Conservation (phyloP, 2,113 vertebrate species). For the Cyphomyrus discorhynchus region DNA sequence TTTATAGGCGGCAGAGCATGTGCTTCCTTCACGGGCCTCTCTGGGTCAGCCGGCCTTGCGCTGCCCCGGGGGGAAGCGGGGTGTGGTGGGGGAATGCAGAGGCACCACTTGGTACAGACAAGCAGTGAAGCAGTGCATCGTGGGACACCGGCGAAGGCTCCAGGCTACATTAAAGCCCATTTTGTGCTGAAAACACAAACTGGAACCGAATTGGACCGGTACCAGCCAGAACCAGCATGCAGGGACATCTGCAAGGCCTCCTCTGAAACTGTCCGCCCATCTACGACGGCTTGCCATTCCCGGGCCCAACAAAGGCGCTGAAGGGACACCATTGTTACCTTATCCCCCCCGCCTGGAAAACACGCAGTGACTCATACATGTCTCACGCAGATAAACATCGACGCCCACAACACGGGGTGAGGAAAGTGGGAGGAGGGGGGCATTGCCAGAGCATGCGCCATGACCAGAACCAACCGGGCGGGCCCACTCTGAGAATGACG, state of each 20-base stretch:
- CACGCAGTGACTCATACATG: slow-evolving; percentile 37
- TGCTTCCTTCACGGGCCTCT: background rate
- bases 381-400: slow-evolving; percentile 51
- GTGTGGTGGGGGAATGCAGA: background rate
- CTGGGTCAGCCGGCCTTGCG: background rate
- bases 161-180: background rate
- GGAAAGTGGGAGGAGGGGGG: background rate
- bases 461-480: background rate
- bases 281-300: slow-evolving; percentile 34
- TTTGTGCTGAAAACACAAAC: background rate
- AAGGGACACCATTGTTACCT: slow-evolving; percentile 47
- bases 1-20: background rate
- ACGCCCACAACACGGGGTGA: background rate
- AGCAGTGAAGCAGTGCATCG: background rate
- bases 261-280: background rate
- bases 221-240: background rate
- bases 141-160: background rate
- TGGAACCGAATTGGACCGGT: background rate
- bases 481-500: background rate
- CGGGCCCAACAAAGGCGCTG: slow-evolving; percentile 23
- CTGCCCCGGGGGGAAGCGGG: background rate
- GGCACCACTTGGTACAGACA: background rate
- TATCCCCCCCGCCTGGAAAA: slow-evolving; percentile 38
- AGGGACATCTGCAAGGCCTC: slow-evolving; percentile 28
- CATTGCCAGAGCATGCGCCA: background rate